Base-by-base conservation (phyloP, 2,888 invertebrate species). In the Mylabris sibirica region DNA sequence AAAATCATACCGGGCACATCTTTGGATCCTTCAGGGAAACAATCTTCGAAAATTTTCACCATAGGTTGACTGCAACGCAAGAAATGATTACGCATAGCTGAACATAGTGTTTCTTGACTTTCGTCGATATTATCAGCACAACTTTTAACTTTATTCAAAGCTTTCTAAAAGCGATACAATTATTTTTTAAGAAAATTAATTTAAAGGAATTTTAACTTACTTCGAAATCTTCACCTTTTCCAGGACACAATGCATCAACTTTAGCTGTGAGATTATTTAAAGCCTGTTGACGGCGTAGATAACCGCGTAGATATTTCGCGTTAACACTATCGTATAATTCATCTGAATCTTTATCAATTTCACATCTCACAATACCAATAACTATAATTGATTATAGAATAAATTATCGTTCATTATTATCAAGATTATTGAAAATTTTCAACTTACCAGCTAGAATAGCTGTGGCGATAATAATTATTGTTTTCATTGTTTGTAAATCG, bases 21-120 rank as follows among this genome's bases (percentile, higher is more conserved):
- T 60, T 71, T 77, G 3, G 77, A 73, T 66, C 72, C 67, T 59
- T 70, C 66, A 59, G 78, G 77, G 30, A 80, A 69, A 60, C 80
- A 80, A 30, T 73, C 72, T 67, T 77, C 75, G 35, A 78, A 57
- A 8, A 77, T 61, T 8, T 68, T 62, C 1, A 73, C 68, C 4
- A 78, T 3, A 6, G 79, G 78, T 41, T 66, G 70, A 0, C 67
- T 26, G 64, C 79, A 79, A 53, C 63, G 71, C 59, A 69, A 67
- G 44, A 74, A 67, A 34, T 76, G 73, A 60, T 76, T 75, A 57
- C 69, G 71, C 1, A 76, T 64, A 1, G 69, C 69, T 4, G 76
- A 76, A 64, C 79, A 78, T 14, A 74, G 68, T 0, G 77, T 78
- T 69, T 78, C 77, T 35, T 65, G 44, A 6, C 69, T 70, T 61